These are phyloP conservation scores for Bombus difficillimus DNA, from an alignment of 1,140 invertebrate genomes.

Conservation along the genomic window DNA sequence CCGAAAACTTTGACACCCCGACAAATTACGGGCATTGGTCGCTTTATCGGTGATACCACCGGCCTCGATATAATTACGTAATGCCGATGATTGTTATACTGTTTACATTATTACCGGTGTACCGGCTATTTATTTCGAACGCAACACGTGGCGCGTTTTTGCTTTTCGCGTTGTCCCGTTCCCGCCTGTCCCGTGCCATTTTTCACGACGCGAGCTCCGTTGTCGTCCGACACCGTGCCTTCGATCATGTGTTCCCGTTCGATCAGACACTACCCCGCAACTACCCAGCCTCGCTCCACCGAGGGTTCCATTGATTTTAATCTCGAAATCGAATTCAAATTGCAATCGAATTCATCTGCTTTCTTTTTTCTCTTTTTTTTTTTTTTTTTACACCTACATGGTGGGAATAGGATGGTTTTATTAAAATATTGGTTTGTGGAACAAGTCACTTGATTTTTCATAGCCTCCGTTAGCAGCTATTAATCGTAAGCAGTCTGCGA, in stretches of 20 bases:
- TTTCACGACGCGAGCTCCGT: slow-evolving; percentile 19
- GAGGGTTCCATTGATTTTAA: background rate
- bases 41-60: slow-evolving; percentile 42
- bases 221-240: background rate
- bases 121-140: slow-evolving; percentile 47
- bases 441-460: background rate
- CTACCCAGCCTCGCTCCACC: no score
- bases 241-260: slow-evolving; percentile 9
- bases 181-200: slow-evolving; percentile 8
- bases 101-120: slow-evolving; percentile 49
- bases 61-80: slow-evolving; percentile 46
- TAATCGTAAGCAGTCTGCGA: background rate
- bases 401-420: background rate
- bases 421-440: background rate
- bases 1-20: slow-evolving; percentile 54
- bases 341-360: background rate
- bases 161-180: slow-evolving; percentile 32
- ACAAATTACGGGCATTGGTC: slow-evolving; percentile 52
- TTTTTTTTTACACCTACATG: background rate
- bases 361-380: background rate
- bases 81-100: slow-evolving; percentile 51
- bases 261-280: background rate
- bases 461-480: background rate
- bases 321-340: background rate
- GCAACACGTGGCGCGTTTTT: slow-evolving; percentile 55